Evolutionary conservation across 2,888 invertebrate genomes (phyloP), one percentile per base, ranked within the genome.

Genomic region (Himalopsyche japonica): DNA sequence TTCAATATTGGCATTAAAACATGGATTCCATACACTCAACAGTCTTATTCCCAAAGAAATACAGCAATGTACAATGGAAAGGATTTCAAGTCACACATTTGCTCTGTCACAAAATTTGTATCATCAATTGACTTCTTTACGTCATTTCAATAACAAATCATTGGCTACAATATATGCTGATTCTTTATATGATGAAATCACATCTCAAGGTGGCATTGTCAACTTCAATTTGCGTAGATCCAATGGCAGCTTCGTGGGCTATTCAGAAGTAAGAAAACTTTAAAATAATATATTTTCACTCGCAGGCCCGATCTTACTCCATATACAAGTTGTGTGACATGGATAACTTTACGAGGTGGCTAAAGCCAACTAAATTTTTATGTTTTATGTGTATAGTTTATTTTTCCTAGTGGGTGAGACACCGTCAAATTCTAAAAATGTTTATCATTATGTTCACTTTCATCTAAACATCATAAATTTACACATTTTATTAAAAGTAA

Each of bases 221-320:
- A 95, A 97, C 87, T 99, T 99, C 89, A 99, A 98, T 92, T 91
- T 99, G 82, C 89, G 95, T 12, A 93, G 97, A 87, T 92, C 94
- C 57, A 95, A 95, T 91, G 97, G 97, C 32, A 93, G 94, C 70
- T 96, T 94, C 90, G 94, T 98, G 88, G 99, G 99, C 80, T 99
- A 95, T 92, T 93, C 96, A 85, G 98, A 98, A 94, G 97, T 97
- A 90, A 88, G 87, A 27, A 82, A 20, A n/a, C 4, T 2, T 3
- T 15, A 43, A 43, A 43, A 43, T 43, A 15, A 1, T 43, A 43
- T 15, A 43, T 15, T 43, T 43, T 15, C 43, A 8, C 37, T 37
- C 37, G n/a, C n/a, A n/a, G n/a, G n/a, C n/a, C n/a, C n/a, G n/a
- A n/a, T n/a, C n/a, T n/a, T n/a, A n/a, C n/a, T n/a, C n/a, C n/a